A percentile compares a stretch with the other conserved stretches of the same genome.
These are phyloP conservation scores for Elysia crispata DNA, from an alignment of 2,888 invertebrate genomes.

Conservation along the genomic window DNA sequence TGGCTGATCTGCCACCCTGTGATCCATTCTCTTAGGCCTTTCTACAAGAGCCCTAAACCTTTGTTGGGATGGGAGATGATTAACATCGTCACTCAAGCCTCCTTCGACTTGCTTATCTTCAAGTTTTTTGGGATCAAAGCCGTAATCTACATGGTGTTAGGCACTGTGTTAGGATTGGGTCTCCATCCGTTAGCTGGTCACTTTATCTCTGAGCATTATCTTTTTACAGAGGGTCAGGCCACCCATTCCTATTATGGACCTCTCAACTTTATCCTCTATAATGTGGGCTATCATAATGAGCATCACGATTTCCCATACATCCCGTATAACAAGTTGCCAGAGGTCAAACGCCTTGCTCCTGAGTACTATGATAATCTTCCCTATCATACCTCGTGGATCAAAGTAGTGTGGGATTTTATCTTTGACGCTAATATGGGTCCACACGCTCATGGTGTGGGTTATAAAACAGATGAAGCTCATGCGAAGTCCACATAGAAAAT, in stretches of 20 bases:
- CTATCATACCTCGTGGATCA: slow-evolving; percentile 95
- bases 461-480: slow-evolving; percentile 39
- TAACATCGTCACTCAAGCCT: slow-evolving; percentile 67
- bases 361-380: slow-evolving; percentile 97
- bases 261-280: slow-evolving; percentile 75
- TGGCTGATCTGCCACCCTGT: slow-evolving; percentile 75
- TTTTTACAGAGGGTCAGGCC: slow-evolving; percentile 73
- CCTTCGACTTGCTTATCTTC: slow-evolving; percentile 67
- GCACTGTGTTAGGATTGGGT: slow-evolving; percentile 74
- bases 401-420: slow-evolving; percentile 95
- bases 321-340: slow-evolving; percentile 73
- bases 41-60: slow-evolving; percentile 75
- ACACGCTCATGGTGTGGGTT: slow-evolving; percentile 86
- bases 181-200: slow-evolving; percentile 76
- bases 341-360: slow-evolving; percentile 81
- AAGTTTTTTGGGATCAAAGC: slow-evolving; percentile 69
- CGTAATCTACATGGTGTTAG: slow-evolving; percentile 69
- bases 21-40: slow-evolving; percentile 75
- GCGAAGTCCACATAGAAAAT: no score
- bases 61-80: slow-evolving; percentile 71
- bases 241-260: slow-evolving; percentile 78
- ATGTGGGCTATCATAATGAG: slow-evolving; percentile 77
- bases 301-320: slow-evolving; percentile 78
- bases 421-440: slow-evolving; percentile 97
- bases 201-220: slow-evolving; percentile 77